phyloP scores from a whole-genome alignment of 2,888 invertebrate genomes.

The Seira sanloemensis region DNA sequence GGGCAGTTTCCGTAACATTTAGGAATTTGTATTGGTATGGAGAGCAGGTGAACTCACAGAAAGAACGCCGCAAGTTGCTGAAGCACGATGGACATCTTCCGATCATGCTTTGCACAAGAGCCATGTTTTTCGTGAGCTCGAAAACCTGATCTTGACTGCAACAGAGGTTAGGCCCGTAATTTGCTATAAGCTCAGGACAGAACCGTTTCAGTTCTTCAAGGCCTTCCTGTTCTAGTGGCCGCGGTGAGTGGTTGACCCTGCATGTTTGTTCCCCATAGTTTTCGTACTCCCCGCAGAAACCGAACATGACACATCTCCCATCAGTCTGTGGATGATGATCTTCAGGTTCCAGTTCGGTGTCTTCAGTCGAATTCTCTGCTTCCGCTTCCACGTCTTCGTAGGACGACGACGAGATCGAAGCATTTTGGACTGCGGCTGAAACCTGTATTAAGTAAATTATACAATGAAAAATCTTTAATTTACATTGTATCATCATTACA shows the following conservation, averaged over 20 bases:
- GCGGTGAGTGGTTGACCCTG: conserved; percentile 61
- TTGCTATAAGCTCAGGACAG: conserved; percentile 68
- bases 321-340: conserved; percentile 45
- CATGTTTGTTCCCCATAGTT: conserved; percentile 61
- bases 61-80: conserved; percentile 84
- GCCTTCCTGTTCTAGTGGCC: conserved; percentile 43
- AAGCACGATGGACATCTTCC: conserved; percentile 89
- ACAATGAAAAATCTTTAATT: not conserved
- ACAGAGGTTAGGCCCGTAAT: conserved; percentile 69
- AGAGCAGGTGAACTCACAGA: conserved; percentile 89
- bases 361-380: conserved; percentile 14
- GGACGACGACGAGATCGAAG: conserved; percentile 7
- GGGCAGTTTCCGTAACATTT: conserved; percentile 69
- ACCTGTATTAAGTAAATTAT: conserved; percentile 11
- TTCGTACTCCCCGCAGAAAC: conserved; percentile 63
- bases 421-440: conserved; percentile 25
- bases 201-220: conserved; percentile 46
- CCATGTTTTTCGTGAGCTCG: conserved; percentile 61
- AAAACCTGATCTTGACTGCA: conserved; percentile 66
- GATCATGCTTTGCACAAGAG: conserved; percentile 82
- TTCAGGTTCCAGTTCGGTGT: conserved; percentile 22
- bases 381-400: not conserved
- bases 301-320: conserved; percentile 70
- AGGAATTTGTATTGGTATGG: conserved; percentile 83
- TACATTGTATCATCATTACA: not conserved